Base-by-base conservation (phyloP, 2,113 vertebrate genomes). In the Ctenodactylus gundi region DNA sequence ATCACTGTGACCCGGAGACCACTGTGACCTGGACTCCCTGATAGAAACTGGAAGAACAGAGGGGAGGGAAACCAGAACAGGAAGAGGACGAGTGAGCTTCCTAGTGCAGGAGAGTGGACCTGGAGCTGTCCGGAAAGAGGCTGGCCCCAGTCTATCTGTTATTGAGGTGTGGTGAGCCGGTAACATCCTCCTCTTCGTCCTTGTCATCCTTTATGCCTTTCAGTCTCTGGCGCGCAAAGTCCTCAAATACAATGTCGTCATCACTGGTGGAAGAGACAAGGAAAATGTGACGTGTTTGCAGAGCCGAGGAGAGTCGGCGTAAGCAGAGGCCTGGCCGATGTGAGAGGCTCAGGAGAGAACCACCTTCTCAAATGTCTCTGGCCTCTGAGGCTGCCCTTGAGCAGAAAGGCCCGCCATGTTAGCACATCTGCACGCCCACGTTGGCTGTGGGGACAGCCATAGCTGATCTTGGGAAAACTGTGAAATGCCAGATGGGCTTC, bases 241-340 rank as follows among this genome's bases (percentile, higher is more conserved):
- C 99, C 96, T 99, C 99, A 0, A 99, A 99, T 65, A 99, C 99
- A 93, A 99, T 99, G 98, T 99, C 99, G 8, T 99, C 99, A 7
- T 99, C 99, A 3, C 99, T 99, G 90, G 64, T 6, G 55, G 84
- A 73, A 95, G 90, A 95, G 36, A 95, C 53, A 53, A 78, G 91
- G 85, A 58, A 88, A 88, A 92, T 0, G 10, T 18, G 36, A 6
- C 0, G 9, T 55, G 36, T 90, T 49, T n/a, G 51, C 65, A 44
- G 58, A 58, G 64, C 81, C 58, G 70, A 83, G 23, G 67, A 75
- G 2, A 25, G 39, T 0, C 55, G 49, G 29, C 41, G 8, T 17
- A 23, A 27, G 21, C 75, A 90, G 73, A 73, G 36, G 90, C 36
- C 60, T 31, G 20, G 46, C 51, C 3, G 1, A 29, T 6, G 55